These are phyloP conservation scores for Indicator maculatus DNA, from an alignment of 2,113 vertebrate genomes.

Conservation along the genomic window DNA sequence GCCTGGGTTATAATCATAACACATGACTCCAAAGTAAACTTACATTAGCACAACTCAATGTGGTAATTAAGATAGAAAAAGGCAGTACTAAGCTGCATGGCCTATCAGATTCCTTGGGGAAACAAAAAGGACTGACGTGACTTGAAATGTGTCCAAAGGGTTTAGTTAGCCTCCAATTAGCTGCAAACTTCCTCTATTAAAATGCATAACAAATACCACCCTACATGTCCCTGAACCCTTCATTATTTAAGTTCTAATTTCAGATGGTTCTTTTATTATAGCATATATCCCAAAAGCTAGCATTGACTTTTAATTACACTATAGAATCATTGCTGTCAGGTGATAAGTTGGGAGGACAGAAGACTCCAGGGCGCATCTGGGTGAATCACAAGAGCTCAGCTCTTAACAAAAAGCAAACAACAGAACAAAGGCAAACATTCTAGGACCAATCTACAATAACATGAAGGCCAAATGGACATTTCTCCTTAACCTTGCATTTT, in stretches of 20 bases:
- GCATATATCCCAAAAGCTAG: constrained; percentile 77
- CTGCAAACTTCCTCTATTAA: constrained; percentile 82
- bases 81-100: constrained; percentile 71
- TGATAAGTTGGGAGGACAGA: constrained; percentile 73
- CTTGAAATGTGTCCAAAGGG: constrained; percentile 78
- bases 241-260: constrained; percentile 86
- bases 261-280: constrained; percentile 77
- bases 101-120: constrained; percentile 73
- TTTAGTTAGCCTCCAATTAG: constrained; percentile 88
- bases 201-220: constrained; percentile 78
- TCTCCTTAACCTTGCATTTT: constrained; percentile 51
- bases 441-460: constrained; percentile 51
- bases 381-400: constrained; percentile 41
- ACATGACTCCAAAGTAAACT: constrained; percentile 69
- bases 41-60: constrained; percentile 77
- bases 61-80: constrained; percentile 84
- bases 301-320: constrained; percentile 83
- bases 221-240: constrained; percentile 78
- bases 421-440: constrained; percentile 68
- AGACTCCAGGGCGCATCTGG: constrained; percentile 46
- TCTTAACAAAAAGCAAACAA: constrained; percentile 71
- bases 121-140: constrained; percentile 71
- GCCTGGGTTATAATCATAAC: constrained; percentile 55
- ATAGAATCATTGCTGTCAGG: constrained; percentile 62
- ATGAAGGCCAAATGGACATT: constrained; percentile 10